Percentiles rank a stretch among this genome's conserved stretches.
Conservation (phyloP, 2,888 invertebrate species). For the Ganaspis brasiliensis region DNA sequence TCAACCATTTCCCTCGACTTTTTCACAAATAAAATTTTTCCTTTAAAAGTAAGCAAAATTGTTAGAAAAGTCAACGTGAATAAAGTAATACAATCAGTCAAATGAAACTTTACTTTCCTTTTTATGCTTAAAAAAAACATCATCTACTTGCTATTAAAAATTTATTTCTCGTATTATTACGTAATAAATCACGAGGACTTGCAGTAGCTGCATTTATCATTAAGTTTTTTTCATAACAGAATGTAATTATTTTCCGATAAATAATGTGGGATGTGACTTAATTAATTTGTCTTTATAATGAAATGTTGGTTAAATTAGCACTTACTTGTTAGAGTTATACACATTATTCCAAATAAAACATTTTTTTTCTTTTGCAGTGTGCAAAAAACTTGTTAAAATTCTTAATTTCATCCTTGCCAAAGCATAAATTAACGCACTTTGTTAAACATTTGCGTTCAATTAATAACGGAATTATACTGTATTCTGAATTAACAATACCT, state of each 20-base stretch:
- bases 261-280: too few relatives aligned
- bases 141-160: not conserved
- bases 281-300: too few relatives aligned
- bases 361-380: too few relatives aligned
- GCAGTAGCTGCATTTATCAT: too few relatives aligned
- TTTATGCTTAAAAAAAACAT: not conserved
- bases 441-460: conserved; percentile 26
- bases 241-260: too few relatives aligned
- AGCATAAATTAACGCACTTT: conserved; percentile 8
- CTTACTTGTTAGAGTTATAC: too few relatives aligned
- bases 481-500: conserved; percentile 32
- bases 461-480: conserved; percentile 29
- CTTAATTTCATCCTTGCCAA: not conserved
- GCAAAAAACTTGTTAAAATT: not conserved
- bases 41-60: conserved; percentile 29
- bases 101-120: not conserved
- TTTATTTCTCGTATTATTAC: not conserved
- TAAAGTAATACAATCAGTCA: not conserved
- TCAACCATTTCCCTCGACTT: conserved; percentile 27
- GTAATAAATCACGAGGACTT: not conserved
- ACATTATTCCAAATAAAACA: too few relatives aligned
- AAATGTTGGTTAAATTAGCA: too few relatives aligned
- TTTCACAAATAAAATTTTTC: conserved; percentile 27
- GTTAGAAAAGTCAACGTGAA: not conserved
- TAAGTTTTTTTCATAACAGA: too few relatives aligned